Evolutionary conservation across 64 coral and sea anemone genomes (phyloP).

Genomic region (Actinia equina): DNA sequence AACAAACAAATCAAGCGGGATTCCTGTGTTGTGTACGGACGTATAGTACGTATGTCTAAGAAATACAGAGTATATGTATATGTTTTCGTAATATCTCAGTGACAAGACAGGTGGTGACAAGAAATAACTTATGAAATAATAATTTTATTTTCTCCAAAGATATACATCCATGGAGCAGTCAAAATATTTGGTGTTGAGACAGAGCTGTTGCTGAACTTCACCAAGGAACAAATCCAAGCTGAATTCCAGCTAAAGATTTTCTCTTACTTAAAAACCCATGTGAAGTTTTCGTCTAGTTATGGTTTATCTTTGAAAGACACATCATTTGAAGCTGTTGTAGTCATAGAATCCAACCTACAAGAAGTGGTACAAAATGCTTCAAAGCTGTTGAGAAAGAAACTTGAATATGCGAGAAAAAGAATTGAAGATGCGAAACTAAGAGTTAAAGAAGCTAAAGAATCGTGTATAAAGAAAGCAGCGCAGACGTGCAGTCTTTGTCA

Average conservation of each 20-base stretch:
- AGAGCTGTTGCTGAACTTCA: constrained; percentile 60
- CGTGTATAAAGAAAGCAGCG: constrained; percentile 52
- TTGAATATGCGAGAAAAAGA: constrained; percentile 60
- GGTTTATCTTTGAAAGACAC: constrained; percentile 42
- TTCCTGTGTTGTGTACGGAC: no score
- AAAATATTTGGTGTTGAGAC: constrained; percentile 68
- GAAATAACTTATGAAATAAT: no score
- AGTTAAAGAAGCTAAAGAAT: constrained; percentile 58
- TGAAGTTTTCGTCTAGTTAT: constrained; percentile 57
- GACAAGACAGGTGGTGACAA: no score
- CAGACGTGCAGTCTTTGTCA: constrained; percentile 60
- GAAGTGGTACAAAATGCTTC: constrained; percentile 53
- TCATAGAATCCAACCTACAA: constrained; percentile 33
- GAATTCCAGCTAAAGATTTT: constrained; percentile 58
- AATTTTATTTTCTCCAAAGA: background rate
- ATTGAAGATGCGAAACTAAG: constrained; percentile 30
- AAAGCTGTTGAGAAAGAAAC: constrained; percentile 23
- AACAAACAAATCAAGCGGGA: no score
- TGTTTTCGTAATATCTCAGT: no score
- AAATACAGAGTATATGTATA: no score
- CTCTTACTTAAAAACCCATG: constrained; percentile 48
- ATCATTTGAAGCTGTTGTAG: constrained; percentile 53
- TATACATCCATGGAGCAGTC: constrained; percentile 56
- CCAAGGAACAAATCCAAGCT: constrained; percentile 68
- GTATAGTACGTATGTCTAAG: no score